phyloP scores from a whole-genome alignment of 2,797 vertebrate genomes.

The Peromyscus attwateri region DNA sequence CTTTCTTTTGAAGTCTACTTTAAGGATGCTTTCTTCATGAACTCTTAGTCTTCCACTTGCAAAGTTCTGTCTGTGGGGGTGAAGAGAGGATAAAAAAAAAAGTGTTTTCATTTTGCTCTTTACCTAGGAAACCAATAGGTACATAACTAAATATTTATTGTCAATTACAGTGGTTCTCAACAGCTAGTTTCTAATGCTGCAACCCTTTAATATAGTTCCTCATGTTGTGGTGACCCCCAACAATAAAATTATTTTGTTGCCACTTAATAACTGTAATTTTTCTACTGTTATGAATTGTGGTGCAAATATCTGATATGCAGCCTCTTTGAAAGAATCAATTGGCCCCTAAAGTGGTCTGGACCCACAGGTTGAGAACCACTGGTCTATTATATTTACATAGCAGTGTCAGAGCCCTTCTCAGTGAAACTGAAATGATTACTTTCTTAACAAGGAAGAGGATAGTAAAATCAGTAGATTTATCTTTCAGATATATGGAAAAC shows the following conservation, averaged over 20 bases:
- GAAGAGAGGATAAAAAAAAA: not conserved
- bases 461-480: not conserved
- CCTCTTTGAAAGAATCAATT: not conserved
- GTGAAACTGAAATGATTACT: constrained; percentile 11
- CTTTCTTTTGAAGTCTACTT: not conserved
- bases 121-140: constrained; percentile 18
- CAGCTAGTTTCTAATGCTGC: too few relatives aligned
- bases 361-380: too few relatives aligned
- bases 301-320: too few relatives aligned
- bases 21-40: not conserved
- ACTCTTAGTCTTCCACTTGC: not conserved
- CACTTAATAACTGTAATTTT: not conserved
- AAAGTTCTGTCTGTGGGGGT: not conserved
- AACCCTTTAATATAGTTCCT: not conserved
- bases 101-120: not conserved
- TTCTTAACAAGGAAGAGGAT: not conserved
- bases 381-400: not conserved
- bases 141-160: not conserved
- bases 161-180: not conserved
- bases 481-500: constrained; percentile 1
- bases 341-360: too few relatives aligned
- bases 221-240: not conserved
- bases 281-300: not conserved
- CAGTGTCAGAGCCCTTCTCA: not conserved
- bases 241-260: not conserved